These are phyloP conservation scores for Caranx ignobilis DNA, from an alignment of 2,113 vertebrate genomes.

Conservation along the genomic window DNA sequence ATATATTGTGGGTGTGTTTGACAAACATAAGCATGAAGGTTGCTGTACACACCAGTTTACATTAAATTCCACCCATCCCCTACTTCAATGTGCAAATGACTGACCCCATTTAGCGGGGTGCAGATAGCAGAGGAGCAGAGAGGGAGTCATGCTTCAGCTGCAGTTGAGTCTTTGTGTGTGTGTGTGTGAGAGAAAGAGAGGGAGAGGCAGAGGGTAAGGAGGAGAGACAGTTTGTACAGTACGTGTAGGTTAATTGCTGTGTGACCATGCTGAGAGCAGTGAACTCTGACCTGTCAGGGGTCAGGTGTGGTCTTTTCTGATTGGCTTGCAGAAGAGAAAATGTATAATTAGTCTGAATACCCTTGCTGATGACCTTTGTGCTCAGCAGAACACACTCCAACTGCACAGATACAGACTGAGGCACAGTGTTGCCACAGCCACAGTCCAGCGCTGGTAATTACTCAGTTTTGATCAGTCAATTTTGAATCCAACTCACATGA, in stretches of 20 bases:
- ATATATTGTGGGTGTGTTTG: slow-evolving; percentile 4
- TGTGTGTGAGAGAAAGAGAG: background rate
- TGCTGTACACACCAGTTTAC: background rate
- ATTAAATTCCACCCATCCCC: background rate
- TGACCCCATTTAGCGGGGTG: slow-evolving; percentile 40
- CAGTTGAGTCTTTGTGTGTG: slow-evolving; percentile 17
- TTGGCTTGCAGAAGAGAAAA: slow-evolving; percentile 59
- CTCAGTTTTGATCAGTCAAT: background rate
- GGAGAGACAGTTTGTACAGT: slow-evolving; percentile 32
- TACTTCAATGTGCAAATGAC: slow-evolving; percentile 40
- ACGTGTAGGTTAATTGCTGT: slow-evolving; percentile 70
- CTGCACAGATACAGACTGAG: background rate
- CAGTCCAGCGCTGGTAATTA: background rate
- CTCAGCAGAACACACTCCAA: slow-evolving; percentile 38
- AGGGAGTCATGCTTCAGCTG: slow-evolving; percentile 40
- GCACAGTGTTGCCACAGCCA: background rate
- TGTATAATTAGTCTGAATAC: slow-evolving; percentile 66
- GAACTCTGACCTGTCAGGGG: slow-evolving; percentile 60
- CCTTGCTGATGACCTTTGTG: slow-evolving; percentile 67
- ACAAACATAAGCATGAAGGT: slow-evolving; percentile 2
- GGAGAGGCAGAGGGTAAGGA: background rate
- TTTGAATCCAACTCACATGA: background rate
- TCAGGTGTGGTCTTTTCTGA: slow-evolving; percentile 48
- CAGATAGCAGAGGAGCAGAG: slow-evolving; percentile 31
- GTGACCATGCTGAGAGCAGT: slow-evolving; percentile 63